phyloP scores from a whole-genome alignment of 2,113 vertebrate species.

The Ptyas mucosa region DNA sequence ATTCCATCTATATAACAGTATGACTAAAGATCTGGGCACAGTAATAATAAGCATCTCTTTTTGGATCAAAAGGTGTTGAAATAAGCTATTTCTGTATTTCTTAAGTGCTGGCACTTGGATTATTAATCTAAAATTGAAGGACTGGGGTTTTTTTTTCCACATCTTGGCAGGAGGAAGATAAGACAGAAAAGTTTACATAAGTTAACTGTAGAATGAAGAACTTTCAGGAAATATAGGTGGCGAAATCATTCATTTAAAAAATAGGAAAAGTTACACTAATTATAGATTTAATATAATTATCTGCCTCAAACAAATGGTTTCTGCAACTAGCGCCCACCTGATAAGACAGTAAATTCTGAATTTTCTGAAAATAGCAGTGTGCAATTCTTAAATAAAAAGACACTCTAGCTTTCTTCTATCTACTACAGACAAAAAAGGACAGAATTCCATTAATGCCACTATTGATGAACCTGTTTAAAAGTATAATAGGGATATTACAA shows the following conservation, averaged over 20 bases:
- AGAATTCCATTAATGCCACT: neutral
- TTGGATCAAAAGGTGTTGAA: neutral
- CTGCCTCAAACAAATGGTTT: constrained; percentile 14
- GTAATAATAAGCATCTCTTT: neutral
- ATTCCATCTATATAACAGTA: neutral
- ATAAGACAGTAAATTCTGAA: neutral
- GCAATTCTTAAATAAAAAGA: neutral
- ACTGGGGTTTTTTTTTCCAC: neutral
- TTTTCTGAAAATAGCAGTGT: neutral
- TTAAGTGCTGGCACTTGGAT: neutral
- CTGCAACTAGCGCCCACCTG: neutral
- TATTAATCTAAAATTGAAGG: neutral
- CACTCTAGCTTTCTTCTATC: neutral
- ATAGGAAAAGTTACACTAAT: neutral
- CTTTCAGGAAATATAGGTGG: neutral
- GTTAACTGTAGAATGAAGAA: neutral
- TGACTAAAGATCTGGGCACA: neutral
- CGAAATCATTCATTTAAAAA: neutral
- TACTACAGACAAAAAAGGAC: neutral
- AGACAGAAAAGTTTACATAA: neutral
- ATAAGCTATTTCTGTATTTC: neutral
- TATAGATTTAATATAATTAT: constrained; percentile 4
- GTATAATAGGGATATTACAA: neutral
- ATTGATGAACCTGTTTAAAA: neutral
- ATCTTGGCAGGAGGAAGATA: neutral